Base-by-base conservation (phyloP, 2,113 vertebrate species). In the Brienomyrus longianalis region DNA sequence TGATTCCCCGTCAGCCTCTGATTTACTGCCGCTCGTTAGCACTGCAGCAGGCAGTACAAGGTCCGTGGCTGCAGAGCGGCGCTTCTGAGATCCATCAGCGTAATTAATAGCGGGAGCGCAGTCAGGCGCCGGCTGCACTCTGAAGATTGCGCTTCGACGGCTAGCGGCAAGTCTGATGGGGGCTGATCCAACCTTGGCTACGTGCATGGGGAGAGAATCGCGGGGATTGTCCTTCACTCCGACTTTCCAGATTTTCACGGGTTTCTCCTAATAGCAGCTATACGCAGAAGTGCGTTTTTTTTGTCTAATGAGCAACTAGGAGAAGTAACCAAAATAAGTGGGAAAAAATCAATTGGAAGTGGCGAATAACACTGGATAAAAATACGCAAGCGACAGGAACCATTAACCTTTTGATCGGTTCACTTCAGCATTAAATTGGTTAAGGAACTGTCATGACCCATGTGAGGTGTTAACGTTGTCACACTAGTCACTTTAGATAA, bases 21-120 rank as follows among this genome's bases (percentile, higher is more conserved):
- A 83, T 56, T 52, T 83, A 83, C 88, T 23, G 74, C 13, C 74
- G 17, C 50, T 83, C 74, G 66, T 83, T 89, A 83, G 74, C 27
- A 52, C 35, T 83, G 70, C 70, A 45, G 77, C 45, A 88, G n/a
- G 88, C 88, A 13, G 74, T 51, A 39, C 47, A 7, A 89, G 45
- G 47, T 35, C 88, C 48, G 48, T 31, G 35, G 88, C 74, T 83
- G 51, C 62, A 5, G 23, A 83, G 48, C 11, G 88, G 47, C 70
- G 88, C 48, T 48, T 8, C 31, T 5, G 31, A 47, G 35, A n/a
- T 89, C 70, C 88, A 89, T 89, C 88, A 89, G n/a, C 50, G 48
- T 89, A 89, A 89, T 89, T 89, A 89, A 89, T 52, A 89, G 39
- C 39, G 39, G 39, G 39, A 39, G 39, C 39, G 39, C 39, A 39